Conservation (phyloP, 2,888 invertebrate genomes). For the Lepidonotus clava region DNA sequence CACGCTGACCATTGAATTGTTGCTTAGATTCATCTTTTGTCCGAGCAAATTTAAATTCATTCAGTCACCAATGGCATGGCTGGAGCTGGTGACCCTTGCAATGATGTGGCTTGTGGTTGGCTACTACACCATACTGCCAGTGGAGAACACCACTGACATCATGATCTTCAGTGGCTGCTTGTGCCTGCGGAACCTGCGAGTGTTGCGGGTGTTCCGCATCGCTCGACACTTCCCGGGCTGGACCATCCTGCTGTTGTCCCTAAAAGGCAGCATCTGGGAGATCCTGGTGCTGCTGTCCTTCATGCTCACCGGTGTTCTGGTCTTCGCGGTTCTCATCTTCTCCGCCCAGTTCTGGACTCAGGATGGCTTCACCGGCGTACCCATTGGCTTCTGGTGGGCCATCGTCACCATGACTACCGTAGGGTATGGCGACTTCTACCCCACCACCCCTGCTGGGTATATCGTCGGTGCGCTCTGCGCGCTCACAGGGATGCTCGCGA, state of each 20-base stretch:
- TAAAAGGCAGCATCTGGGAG: not conserved
- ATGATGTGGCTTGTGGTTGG: not conserved
- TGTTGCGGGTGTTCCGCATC: not conserved
- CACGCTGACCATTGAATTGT: no score
- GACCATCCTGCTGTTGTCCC: not conserved
- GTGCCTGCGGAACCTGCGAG: not conserved
- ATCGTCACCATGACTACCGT: constrained; percentile 38
- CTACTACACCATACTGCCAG: not conserved
- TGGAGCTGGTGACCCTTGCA: not conserved
- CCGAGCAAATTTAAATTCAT: not conserved
- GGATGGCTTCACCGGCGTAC: not conserved
- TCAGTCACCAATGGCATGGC: no score
- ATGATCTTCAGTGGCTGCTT: not conserved
- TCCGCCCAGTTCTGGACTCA: not conserved
- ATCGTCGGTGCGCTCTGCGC: not conserved
- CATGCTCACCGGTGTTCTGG: not conserved
- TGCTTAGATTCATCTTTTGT: not conserved
- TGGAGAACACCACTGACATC: not conserved
- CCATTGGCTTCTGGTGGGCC: constrained; percentile 58
- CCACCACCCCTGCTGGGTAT: not conserved
- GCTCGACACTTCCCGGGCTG: not conserved
- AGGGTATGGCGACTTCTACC: not conserved
- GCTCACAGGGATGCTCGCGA: constrained; percentile 54
- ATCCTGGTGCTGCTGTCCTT: not conserved
- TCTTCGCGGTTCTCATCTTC: not conserved